These are phyloP conservation scores for Pemphigus obesinymphae DNA, from an alignment of 1,140 invertebrate species.

Conservation along the genomic window DNA sequence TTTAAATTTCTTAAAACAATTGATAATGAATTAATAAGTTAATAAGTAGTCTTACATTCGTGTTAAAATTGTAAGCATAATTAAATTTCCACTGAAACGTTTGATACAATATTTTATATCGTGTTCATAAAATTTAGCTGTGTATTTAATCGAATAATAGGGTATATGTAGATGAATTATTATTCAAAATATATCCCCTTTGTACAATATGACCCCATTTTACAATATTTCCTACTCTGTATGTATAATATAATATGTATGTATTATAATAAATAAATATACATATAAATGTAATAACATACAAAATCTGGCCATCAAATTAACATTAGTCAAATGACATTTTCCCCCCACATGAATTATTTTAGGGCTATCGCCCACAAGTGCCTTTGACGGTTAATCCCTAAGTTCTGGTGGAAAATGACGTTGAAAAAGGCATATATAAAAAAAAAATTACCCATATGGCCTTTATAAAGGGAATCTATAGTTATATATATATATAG, in stretches of 20 bases:
- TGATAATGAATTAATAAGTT: not conserved
- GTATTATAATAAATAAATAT: not conserved
- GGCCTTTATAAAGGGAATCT: conserved; percentile 13
- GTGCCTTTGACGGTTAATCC: conserved; percentile 27
- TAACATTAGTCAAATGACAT: conserved; percentile 25
- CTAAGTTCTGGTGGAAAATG: conserved; percentile 5
- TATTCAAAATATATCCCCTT: conserved; percentile 5
- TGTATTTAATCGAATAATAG: not conserved
- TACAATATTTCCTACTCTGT: not conserved
- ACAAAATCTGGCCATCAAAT: conserved; percentile 22
- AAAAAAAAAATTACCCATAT: conserved; percentile 13
- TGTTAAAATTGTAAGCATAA: not conserved
- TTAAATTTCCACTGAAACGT: not conserved
- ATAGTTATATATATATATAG: not conserved
- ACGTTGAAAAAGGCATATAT: not conserved
- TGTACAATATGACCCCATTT: not conserved
- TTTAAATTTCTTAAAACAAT: not conserved
- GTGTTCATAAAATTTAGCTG: not conserved
- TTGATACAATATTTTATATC: not conserved
- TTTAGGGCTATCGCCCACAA: not conserved
- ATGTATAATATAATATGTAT: not conserved
- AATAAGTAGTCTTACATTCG: too few species aligned
- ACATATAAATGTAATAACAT: conserved; percentile 3
- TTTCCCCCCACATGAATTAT: not conserved
- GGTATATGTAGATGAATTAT: not conserved